Base-by-base conservation (phyloP, 2,888 invertebrate species). In the Empis livida region DNA sequence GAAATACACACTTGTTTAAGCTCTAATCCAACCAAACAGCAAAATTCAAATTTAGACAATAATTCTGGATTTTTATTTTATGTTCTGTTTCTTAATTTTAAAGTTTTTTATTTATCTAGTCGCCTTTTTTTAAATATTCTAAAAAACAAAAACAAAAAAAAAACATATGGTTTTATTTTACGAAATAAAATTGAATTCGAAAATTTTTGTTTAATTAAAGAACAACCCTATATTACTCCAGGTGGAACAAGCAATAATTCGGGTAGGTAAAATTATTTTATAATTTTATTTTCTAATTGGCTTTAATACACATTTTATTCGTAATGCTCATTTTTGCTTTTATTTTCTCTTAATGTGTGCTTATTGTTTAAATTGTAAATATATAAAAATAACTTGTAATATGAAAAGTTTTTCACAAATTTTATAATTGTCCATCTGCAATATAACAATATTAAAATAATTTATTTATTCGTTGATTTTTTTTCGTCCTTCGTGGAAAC, bases 171-270 rank as follows among this genome's bases (percentile, higher is more conserved):
- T 27, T 27, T 27, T 27, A 27, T 27, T 27, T 27, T 27, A 27
- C 23, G 8, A 27, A 27, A 6, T 27, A 8, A 27, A 27, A 17
- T 39, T 17, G 16, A 39, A 11, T 39, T 38, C 17, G 16, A 20
- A n/a, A 41, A 23, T 43, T 32, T 65, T 58, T 65, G 64, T 69
- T 65, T 68, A 67, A 68, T 68, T 67, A 67, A 69, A 69, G 69
- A 68, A 65, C 69, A 68, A 68, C 68, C 67, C 61, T 68, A 67
- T 67, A 65, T 65, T 68, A 65, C 68, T 65, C 64, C 68, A 64
- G 70, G 69, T 65, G 72, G 71, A 69, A 70, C 70, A 68, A 70
- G 68, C 69, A 69, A 27, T 27, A 27, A 71, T 64, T 68, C 70
- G 68, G 72, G 72, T 72, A 72, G 68, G 71, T 71, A 71, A 50